Conservation (phyloP, 2,888 invertebrate species). For the Ctena decussata region DNA sequence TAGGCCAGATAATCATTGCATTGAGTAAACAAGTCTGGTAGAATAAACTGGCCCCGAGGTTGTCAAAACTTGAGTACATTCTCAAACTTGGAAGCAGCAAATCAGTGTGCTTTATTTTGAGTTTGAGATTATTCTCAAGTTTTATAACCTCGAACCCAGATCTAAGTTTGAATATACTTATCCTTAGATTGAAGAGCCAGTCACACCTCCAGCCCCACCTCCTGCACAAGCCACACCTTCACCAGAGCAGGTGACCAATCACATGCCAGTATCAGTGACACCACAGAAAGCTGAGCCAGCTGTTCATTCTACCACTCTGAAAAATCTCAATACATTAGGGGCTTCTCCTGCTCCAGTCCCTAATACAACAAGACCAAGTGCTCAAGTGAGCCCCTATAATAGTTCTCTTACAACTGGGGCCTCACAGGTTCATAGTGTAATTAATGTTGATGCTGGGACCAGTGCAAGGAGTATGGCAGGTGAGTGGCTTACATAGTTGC, state of each 20-base stretch:
- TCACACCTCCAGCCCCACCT: slow-evolving; percentile 30
- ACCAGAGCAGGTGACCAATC: slow-evolving; percentile 15
- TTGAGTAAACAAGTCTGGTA: too few species aligned
- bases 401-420: slow-evolving; percentile 57
- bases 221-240: slow-evolving; percentile 18
- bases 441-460: slow-evolving; percentile 82
- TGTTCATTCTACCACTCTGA: slow-evolving; percentile 21
- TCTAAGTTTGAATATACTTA: too few species aligned
- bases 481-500: too few species aligned
- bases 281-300: slow-evolving; percentile 22
- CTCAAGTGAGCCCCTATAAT: slow-evolving; percentile 73
- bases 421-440: slow-evolving; percentile 77
- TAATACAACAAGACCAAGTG: slow-evolving; percentile 66
- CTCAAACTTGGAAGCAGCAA: too few species aligned
- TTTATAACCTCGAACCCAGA: too few species aligned
- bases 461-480: slow-evolving; percentile 65
- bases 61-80: too few species aligned
- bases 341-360: slow-evolving; percentile 55
- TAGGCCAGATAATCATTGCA: too few species aligned
- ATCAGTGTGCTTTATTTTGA: too few species aligned
- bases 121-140: too few species aligned
- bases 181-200: slow-evolving; percentile 69
- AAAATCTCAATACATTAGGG: slow-evolving; percentile 55
- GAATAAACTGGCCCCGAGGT: too few species aligned
- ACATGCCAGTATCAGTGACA: background rate